These are phyloP conservation scores for Aldrovandia affinis DNA, from an alignment of 2,797 vertebrate genomes.

Conservation along the genomic window DNA sequence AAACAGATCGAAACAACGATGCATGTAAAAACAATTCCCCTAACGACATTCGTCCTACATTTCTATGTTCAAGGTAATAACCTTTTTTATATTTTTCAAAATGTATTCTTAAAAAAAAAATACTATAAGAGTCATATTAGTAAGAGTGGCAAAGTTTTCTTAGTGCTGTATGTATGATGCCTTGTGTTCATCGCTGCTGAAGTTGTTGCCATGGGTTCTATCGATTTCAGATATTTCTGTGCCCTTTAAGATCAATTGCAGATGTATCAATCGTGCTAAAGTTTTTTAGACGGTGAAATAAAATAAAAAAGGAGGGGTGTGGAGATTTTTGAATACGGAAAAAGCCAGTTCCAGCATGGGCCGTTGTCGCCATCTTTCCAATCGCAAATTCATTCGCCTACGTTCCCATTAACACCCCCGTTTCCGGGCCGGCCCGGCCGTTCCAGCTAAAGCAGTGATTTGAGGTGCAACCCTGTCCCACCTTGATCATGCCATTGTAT, in stretches of 20 bases:
- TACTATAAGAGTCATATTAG: background rate
- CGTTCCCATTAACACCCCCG: too few species aligned
- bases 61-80: background rate
- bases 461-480: too few species aligned
- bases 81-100: background rate
- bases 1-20: too few species aligned
- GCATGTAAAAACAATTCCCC: too few species aligned
- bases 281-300: background rate
- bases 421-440: too few species aligned
- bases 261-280: background rate
- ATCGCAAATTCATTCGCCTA: too few species aligned
- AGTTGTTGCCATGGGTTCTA: background rate
- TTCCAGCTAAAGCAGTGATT: too few species aligned
- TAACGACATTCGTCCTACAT: background rate
- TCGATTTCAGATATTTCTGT: background rate
- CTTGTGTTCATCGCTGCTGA: background rate
- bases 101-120: background rate
- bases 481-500: too few species aligned
- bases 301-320: background rate
- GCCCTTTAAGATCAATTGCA: background rate
- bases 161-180: too few species aligned
- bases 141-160: background rate
- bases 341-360: background rate
- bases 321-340: background rate
- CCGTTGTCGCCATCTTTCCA: too few species aligned